Conservation (phyloP, 2,113 vertebrate genomes). For the Chloropsis hardwickii region DNA sequence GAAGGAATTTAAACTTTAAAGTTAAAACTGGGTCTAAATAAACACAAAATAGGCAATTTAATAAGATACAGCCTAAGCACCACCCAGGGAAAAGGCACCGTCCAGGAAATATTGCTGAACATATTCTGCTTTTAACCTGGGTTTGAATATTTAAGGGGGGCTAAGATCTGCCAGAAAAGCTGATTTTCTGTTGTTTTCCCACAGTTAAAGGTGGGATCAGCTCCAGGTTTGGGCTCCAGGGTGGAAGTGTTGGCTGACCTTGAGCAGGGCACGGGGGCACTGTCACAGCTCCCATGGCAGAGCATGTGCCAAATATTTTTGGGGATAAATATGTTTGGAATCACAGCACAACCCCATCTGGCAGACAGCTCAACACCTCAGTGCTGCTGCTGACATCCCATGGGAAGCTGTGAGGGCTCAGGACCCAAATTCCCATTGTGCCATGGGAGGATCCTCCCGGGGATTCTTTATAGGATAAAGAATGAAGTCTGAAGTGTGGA, state of each 20-base stretch:
- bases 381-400: fast-evolving
- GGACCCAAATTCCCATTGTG: background rate
- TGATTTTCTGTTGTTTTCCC: background rate
- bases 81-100: fast-evolving
- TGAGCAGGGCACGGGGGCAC: background rate
- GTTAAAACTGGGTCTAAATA: background rate
- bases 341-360: background rate
- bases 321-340: background rate
- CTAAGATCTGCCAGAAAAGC: background rate
- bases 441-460: background rate
- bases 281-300: fast-evolving
- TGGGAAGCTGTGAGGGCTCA: background rate
- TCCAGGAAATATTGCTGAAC: background rate
- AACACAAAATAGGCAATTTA: background rate
- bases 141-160: background rate
- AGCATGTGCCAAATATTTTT: fast-evolving
- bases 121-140: background rate
- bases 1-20: background rate
- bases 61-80: background rate
- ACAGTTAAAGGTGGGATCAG: background rate
- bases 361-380: background rate
- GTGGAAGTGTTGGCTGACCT: background rate
- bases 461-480: background rate
- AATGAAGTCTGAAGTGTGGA: fast-evolving
- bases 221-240: background rate